Evolutionary conservation across 2,113 vertebrate species (phyloP).

Genomic region (Rhipidura dahli): DNA sequence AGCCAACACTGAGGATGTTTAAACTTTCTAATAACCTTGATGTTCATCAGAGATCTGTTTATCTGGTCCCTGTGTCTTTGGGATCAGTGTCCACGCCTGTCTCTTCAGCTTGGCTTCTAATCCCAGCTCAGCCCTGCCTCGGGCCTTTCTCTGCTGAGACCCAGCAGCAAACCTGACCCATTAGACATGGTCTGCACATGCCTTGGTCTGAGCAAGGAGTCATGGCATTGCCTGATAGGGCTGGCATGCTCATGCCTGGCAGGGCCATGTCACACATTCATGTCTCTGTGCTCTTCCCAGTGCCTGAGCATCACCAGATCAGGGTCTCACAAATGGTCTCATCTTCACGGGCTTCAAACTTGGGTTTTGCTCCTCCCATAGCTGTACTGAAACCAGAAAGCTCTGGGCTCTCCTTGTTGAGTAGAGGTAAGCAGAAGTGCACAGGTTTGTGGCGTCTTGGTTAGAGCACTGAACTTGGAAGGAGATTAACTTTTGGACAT

Average conservation of each 20-base stretch:
- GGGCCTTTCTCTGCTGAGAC: background rate
- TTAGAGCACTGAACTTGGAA: background rate
- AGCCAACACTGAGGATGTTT: background rate
- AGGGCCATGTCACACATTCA: background rate
- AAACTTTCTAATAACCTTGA: background rate
- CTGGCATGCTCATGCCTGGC: background rate
- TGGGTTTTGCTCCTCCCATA: background rate
- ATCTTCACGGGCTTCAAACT: background rate
- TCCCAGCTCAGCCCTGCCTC: background rate
- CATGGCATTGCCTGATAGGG: background rate
- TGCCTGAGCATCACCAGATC: background rate
- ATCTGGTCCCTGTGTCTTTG: background rate
- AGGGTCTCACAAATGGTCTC: background rate
- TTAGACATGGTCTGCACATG: too few species aligned
- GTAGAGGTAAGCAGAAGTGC: background rate
- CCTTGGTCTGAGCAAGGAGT: background rate
- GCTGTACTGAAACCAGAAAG: background rate
- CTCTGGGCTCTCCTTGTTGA: background rate
- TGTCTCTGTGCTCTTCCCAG: background rate
- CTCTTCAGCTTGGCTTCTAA: background rate
- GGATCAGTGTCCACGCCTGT: background rate
- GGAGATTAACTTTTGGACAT: background rate
- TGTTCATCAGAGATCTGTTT: background rate
- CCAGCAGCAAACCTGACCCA: rapidly evolving
- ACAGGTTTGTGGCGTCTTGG: background rate